Conservation (phyloP, 2,888 invertebrate genomes). For the Dexiosoma caninum region DNA sequence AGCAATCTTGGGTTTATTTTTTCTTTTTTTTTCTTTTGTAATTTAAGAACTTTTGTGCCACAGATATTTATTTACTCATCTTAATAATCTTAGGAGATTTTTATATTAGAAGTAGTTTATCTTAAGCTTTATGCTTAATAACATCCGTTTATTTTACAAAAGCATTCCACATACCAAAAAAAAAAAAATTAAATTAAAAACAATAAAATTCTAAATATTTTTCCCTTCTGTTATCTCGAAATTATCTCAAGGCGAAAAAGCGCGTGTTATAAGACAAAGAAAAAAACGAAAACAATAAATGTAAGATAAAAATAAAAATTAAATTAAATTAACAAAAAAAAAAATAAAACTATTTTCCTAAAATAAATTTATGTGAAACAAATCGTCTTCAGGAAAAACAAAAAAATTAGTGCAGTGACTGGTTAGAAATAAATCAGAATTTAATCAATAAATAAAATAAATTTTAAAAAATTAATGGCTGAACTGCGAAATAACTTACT, state of each 20-base stretch:
- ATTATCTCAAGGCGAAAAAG: slow-evolving; percentile 47
- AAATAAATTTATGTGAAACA: too few relatives aligned
- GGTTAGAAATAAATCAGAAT: too few relatives aligned
- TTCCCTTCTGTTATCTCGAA: slow-evolving; percentile 37
- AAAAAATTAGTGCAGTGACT: too few relatives aligned
- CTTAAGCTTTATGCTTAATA: slow-evolving; percentile 60
- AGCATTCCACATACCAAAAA: background rate
- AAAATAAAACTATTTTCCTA: too few relatives aligned
- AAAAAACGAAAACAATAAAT: background rate
- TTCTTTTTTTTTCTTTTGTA: too few relatives aligned
- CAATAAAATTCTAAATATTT: slow-evolving; percentile 16
- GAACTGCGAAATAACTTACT: too few relatives aligned
- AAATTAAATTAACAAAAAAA: background rate
- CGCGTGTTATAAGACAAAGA: too few relatives aligned
- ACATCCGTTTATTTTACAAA: slow-evolving; percentile 47
- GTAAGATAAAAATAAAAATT: background rate
- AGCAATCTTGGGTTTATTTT: background rate
- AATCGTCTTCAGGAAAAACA: too few relatives aligned
- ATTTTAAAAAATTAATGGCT: too few relatives aligned
- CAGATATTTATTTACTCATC: slow-evolving; percentile 47
- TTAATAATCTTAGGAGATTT: slow-evolving; percentile 42
- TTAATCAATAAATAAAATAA: too few relatives aligned
- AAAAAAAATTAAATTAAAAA: background rate
- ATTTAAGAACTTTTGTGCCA: slow-evolving; percentile 36
- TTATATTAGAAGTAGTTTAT: slow-evolving; percentile 56